A percentile compares a stretch with the other conserved stretches of the same genome.
phyloP scores from a whole-genome alignment of 2,888 invertebrate species.

The Eugnorisma glareosa region DNA sequence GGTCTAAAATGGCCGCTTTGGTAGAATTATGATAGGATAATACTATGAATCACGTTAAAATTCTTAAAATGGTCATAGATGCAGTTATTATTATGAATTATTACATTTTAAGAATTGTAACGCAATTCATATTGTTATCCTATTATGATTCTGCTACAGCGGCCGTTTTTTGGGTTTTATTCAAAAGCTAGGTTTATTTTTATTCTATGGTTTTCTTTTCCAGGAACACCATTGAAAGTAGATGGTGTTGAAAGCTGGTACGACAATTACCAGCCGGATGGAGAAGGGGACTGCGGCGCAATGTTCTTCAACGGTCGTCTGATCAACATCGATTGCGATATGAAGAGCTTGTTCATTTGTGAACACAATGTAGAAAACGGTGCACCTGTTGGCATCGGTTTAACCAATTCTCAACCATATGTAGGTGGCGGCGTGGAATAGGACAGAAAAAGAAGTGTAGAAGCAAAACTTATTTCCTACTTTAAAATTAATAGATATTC shows the following conservation, averaged over 20 bases:
- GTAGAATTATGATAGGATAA: no score
- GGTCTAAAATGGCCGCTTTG: no score
- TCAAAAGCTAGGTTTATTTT: background rate
- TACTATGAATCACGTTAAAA: no score
- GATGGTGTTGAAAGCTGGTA: constrained; percentile 78
- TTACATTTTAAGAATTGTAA: no score
- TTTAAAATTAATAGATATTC: background rate
- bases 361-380: constrained; percentile 73
- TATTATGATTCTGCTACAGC: no score
- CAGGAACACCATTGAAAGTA: constrained; percentile 23
- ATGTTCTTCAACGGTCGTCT: constrained; percentile 81
- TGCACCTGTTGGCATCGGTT: background rate
- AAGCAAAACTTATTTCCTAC: background rate
- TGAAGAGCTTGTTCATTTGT: constrained; percentile 81
- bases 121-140: no score
- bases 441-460: background rate
- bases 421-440: constrained; percentile 20
- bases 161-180: no score
- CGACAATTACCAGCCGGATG: constrained; percentile 80
- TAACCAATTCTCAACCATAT: constrained; percentile 13
- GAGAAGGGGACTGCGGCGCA: constrained; percentile 65
- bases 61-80: no score
- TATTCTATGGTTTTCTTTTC: constrained; percentile 1
- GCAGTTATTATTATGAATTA: no score
- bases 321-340: constrained; percentile 77